Evolutionary conservation across 2,113 vertebrate genomes (phyloP).

Genomic region (Ahaetulla prasina): DNA sequence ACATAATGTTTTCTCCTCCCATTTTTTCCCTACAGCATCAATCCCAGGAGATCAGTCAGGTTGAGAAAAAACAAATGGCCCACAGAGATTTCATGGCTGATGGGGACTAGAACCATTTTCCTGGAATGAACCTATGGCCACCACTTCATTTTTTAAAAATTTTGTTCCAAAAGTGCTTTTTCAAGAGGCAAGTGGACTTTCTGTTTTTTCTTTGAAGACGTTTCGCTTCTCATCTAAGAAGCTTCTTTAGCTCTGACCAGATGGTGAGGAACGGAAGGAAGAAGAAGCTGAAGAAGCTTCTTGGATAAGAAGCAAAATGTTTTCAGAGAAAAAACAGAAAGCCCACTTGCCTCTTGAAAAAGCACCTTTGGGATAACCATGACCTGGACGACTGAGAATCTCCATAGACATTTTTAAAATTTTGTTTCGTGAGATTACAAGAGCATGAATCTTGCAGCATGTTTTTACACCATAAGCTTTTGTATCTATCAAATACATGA

Average conservation of each 20-base stretch:
- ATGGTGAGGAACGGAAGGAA: too few relatives aligned
- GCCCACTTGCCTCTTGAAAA: too few relatives aligned
- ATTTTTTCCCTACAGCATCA: neutral
- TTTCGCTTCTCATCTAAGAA: too few relatives aligned
- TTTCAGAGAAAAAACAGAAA: too few relatives aligned
- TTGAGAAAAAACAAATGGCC: neutral
- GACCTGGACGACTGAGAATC: too few relatives aligned
- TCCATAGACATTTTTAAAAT: neutral
- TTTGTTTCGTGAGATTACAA: neutral
- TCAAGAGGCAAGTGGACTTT: too few relatives aligned
- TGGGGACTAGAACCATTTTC: neutral
- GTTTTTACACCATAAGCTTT: neutral
- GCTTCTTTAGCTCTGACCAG: too few relatives aligned
- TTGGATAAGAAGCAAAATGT: too few relatives aligned
- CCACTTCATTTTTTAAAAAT: neutral
- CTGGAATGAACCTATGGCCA: neutral
- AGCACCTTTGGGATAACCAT: too few relatives aligned
- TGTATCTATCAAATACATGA: neutral
- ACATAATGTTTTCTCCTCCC: neutral
- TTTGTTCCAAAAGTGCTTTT: neutral
- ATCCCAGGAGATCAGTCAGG: neutral
- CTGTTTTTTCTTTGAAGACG: too few relatives aligned
- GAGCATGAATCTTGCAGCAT: neutral
- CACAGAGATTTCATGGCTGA: neutral
- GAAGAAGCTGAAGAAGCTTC: too few relatives aligned